phyloP scores from a whole-genome alignment of 2,797 vertebrate genomes.

The Sebastes baramenuke region DNA sequence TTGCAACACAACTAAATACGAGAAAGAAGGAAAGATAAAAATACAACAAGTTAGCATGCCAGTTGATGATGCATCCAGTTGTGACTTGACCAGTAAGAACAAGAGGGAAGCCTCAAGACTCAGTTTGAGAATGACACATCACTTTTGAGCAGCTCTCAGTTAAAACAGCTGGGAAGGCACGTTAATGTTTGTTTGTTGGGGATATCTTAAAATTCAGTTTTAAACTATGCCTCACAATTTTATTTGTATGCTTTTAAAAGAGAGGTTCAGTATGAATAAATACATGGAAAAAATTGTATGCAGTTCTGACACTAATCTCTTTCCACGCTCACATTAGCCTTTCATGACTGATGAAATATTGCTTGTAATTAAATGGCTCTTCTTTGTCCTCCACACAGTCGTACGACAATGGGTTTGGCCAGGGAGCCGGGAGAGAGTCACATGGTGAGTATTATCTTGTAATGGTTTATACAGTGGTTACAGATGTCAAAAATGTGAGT shows the following conservation, averaged over 20 bases:
- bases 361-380: neutral
- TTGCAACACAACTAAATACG: neutral
- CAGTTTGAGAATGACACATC: neutral
- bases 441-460: constrained; percentile 88
- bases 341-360: neutral
- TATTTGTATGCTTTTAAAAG: neutral
- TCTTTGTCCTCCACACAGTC: constrained; percentile 84
- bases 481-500: neutral
- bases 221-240: neutral
- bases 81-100: neutral
- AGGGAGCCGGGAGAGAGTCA: constrained; percentile 95
- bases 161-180: neutral
- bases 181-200: neutral
- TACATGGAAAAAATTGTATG: neutral
- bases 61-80: neutral
- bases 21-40: neutral
- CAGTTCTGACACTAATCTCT: neutral
- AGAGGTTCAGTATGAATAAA: neutral
- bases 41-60: neutral
- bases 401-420: constrained; percentile 95
- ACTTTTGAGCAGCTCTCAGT: neutral
- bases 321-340: neutral
- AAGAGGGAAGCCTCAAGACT: neutral
- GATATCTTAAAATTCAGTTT: neutral
- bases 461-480: neutral